Evolutionary conservation across 2,797 vertebrate species (phyloP).

Genomic region (Benthosema pterotum): DNA sequence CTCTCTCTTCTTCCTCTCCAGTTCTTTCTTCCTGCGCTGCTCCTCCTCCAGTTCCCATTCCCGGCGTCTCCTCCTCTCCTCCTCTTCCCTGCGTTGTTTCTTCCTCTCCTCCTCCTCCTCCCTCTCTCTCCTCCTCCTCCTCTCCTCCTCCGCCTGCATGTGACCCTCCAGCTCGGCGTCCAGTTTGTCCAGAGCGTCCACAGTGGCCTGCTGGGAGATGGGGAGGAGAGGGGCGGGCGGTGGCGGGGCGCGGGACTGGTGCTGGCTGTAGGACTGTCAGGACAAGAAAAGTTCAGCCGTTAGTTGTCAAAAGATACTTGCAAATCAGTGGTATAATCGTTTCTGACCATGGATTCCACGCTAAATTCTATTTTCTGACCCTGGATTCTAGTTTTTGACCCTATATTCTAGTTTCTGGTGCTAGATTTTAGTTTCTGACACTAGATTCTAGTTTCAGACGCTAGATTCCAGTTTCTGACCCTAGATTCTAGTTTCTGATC

Average conservation of each 20-base stretch:
- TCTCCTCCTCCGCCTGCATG: conserved; percentile 77
- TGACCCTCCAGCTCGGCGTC: conserved; percentile 83
- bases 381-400: too few relatives aligned
- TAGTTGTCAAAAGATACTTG: too few relatives aligned
- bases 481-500: too few relatives aligned
- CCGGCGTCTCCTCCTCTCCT: conserved; percentile 33
- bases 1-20: conserved; percentile 51
- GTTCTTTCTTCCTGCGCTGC: conserved; percentile 38
- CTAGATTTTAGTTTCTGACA: too few relatives aligned
- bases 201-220: conserved; percentile 75
- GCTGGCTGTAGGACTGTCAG: too few relatives aligned
- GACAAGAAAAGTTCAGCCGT: too few relatives aligned
- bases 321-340: too few relatives aligned
- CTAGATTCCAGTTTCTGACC: too few relatives aligned
- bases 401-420: too few relatives aligned
- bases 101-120: conserved; percentile 56
- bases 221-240: conserved; percentile 45
- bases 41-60: conserved; percentile 45
- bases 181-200: conserved; percentile 83
- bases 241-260: conserved; percentile 11
- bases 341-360: too few relatives aligned
- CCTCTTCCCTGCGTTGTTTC: conserved; percentile 27
- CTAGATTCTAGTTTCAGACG: too few relatives aligned
- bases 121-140: conserved; percentile 54
- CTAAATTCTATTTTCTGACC: too few relatives aligned